Percentiles rank a stretch among this genome's conserved stretches.
phyloP scores from a whole-genome alignment of 2,797 vertebrate genomes.

The Vireo griseus region DNA sequence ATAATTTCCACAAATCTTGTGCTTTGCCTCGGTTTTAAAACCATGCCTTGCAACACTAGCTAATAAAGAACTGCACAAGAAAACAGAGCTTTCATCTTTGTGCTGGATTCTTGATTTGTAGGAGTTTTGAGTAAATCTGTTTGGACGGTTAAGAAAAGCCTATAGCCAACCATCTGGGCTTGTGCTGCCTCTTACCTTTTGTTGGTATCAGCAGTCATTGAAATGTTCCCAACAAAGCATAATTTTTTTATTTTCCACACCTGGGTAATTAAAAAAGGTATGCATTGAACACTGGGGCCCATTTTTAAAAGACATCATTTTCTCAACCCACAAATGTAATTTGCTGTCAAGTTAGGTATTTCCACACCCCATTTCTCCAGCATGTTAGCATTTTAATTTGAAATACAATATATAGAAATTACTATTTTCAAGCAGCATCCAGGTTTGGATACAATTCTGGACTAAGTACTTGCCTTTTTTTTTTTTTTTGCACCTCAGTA shows the following conservation, averaged over 20 bases:
- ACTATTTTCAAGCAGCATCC: not conserved
- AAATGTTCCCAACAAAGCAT: slow-evolving; percentile 17
- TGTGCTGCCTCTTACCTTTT: not conserved
- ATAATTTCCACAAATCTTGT: not conserved
- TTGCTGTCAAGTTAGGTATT: slow-evolving; percentile 48
- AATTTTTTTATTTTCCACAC: slow-evolving; percentile 17
- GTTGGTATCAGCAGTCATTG: slow-evolving; percentile 32
- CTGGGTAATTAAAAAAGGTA: slow-evolving; percentile 42
- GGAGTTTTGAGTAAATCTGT: not conserved
- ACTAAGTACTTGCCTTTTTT: not conserved
- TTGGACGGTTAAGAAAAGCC: not conserved
- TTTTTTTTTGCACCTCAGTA: not conserved
- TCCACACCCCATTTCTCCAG: slow-evolving; percentile 36
- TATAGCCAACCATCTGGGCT: not conserved
- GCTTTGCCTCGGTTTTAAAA: not conserved
- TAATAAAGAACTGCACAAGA: not conserved
- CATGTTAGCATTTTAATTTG: slow-evolving; percentile 31
- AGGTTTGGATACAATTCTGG: not conserved
- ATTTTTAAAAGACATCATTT: slow-evolving; percentile 49
- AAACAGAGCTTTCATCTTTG: not conserved
- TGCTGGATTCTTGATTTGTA: not conserved
- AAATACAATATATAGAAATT: not conserved
- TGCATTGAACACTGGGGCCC: not conserved
- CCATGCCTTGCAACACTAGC: not conserved
- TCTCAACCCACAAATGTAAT: slow-evolving; percentile 44